Conservation (phyloP, 2,113 vertebrate species). For the Sylvietta virens region DNA sequence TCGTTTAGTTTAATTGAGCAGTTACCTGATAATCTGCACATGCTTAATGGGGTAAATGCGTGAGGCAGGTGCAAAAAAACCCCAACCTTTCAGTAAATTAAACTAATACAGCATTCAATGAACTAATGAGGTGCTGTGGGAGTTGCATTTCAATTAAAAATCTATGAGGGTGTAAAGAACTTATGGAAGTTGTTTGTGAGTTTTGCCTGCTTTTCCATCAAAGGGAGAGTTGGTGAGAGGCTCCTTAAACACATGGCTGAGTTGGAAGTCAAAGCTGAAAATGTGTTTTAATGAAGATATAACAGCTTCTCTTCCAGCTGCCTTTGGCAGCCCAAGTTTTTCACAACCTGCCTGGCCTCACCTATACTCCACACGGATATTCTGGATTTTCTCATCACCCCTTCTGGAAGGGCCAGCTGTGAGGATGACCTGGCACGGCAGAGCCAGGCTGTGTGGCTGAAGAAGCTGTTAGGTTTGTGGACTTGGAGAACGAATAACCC, state of each 20-base stretch:
- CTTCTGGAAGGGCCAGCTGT: neutral
- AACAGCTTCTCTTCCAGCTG: neutral
- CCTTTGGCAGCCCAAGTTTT: neutral
- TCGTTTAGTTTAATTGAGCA: conserved; percentile 52
- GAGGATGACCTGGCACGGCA: neutral
- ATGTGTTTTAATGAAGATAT: neutral
- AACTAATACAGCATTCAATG: conserved; percentile 29
- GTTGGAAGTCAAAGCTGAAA: neutral
- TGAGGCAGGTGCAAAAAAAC: conserved; percentile 31
- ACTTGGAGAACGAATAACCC: neutral
- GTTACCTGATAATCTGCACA: conserved; percentile 30
- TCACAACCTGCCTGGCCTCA: neutral
- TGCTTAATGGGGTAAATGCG: conserved; percentile 29
- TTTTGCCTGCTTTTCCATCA: neutral
- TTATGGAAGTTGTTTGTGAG: conserved; percentile 18
- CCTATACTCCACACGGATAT: rapidly evolving
- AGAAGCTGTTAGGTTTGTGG: neutral
- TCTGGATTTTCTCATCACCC: neutral
- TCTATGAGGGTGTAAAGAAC: neutral
- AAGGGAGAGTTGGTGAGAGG: neutral
- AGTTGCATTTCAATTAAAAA: conserved; percentile 54
- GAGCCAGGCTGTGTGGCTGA: neutral
- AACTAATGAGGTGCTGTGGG: conserved; percentile 46
- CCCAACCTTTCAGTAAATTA: conserved; percentile 27
- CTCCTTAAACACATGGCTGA: neutral